These are phyloP conservation scores for Pseudococcus longispinus DNA, from an alignment of 2,888 invertebrate species.

Conservation along the genomic window DNA sequence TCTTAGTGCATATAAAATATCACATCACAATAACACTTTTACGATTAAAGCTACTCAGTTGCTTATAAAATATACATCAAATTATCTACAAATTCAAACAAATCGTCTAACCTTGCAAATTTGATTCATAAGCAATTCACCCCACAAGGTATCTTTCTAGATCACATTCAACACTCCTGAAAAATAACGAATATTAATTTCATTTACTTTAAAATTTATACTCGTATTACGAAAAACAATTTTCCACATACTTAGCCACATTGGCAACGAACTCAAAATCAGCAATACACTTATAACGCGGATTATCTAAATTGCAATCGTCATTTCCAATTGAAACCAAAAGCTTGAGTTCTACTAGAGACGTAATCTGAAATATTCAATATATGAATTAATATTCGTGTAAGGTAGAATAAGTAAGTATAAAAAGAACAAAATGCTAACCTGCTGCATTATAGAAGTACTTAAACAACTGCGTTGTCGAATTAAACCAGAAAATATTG, in stretches of 20 bases:
- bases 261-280: slow-evolving; percentile 80
- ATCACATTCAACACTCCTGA: slow-evolving; percentile 12
- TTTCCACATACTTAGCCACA: slow-evolving; percentile 68
- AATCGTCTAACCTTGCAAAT: not conserved
- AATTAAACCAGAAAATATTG: slow-evolving; percentile 82
- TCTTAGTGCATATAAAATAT: not conserved
- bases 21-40: not conserved
- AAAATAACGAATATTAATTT: not conserved
- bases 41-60: not conserved
- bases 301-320: slow-evolving; percentile 74
- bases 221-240: slow-evolving; percentile 1
- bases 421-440: slow-evolving; percentile 59
- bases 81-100: not conserved
- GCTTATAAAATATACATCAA: not conserved
- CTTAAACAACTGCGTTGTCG: slow-evolving; percentile 85
- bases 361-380: not conserved
- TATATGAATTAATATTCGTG: not conserved
- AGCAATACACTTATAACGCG: slow-evolving; percentile 86
- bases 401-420: not conserved
- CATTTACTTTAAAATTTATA: not conserved
- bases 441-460: slow-evolving; percentile 83
- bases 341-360: not conserved
- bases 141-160: not conserved
- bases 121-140: not conserved
- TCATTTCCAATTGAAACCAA: slow-evolving; percentile 77